Conservation (phyloP, 2,888 invertebrate species). For the Aleiodes alternator region DNA sequence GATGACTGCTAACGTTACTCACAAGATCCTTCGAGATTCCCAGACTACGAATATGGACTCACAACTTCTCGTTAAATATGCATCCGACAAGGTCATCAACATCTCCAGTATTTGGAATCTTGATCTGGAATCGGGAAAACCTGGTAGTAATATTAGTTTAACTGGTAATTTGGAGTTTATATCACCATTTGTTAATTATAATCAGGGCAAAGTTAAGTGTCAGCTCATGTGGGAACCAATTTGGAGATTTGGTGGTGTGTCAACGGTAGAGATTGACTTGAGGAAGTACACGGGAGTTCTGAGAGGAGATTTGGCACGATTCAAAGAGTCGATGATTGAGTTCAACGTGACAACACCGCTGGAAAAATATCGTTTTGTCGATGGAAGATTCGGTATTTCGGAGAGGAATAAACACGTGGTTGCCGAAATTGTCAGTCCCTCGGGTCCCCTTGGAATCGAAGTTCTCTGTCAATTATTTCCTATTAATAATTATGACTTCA, state of each 20-base stretch:
- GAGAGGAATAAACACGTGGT: slow-evolving; percentile 84
- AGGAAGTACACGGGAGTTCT: slow-evolving; percentile 80
- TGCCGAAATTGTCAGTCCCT: slow-evolving; percentile 83
- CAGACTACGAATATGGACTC: slow-evolving; percentile 70
- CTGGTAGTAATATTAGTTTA: slow-evolving; percentile 78
- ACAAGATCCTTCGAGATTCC: slow-evolving; percentile 75
- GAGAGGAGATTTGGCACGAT: slow-evolving; percentile 81
- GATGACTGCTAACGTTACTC: slow-evolving; percentile 78
- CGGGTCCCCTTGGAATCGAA: slow-evolving; percentile 84
- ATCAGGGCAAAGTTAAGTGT: slow-evolving; percentile 82
- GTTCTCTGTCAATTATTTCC: slow-evolving; percentile 80
- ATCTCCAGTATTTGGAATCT: slow-evolving; percentile 84
- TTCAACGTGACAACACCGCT: slow-evolving; percentile 87
- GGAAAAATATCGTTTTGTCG: slow-evolving; percentile 81
- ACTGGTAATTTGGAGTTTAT: slow-evolving; percentile 81
- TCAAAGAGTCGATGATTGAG: slow-evolving; percentile 83
- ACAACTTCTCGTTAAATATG: slow-evolving; percentile 77
- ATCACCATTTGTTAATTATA: slow-evolving; percentile 82
- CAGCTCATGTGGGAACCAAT: slow-evolving; percentile 81
- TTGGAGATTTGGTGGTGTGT: slow-evolving; percentile 82
- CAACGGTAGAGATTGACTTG: slow-evolving; percentile 83
- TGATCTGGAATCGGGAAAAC: slow-evolving; percentile 67
- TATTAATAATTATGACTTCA: slow-evolving; percentile 80
- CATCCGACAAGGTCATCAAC: slow-evolving; percentile 82
- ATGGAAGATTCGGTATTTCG: slow-evolving; percentile 84